These are phyloP conservation scores for Thunnus thynnus DNA, from an alignment of 2,113 vertebrate genomes.

Conservation along the genomic window DNA sequence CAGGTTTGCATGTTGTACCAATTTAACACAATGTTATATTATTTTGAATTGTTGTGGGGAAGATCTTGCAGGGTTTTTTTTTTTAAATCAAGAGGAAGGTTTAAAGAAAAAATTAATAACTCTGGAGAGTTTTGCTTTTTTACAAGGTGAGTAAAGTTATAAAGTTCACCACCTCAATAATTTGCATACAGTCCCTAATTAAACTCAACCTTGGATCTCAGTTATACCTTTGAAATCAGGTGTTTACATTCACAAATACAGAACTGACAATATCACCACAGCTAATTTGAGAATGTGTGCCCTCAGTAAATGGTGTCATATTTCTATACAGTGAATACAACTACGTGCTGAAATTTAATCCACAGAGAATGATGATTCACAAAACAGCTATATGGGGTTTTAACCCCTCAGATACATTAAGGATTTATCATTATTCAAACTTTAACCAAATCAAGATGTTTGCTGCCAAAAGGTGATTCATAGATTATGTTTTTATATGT, in stretches of 20 bases:
- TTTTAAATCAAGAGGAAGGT: too few relatives aligned
- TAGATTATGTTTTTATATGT: conserved; percentile 27
- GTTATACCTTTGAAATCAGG: conserved; percentile 14
- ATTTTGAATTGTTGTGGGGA: too few relatives aligned
- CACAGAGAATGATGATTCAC: conserved; percentile 59
- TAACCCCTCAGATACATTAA: conserved; percentile 31
- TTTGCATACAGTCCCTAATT: conserved; percentile 13
- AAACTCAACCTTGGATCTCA: not conserved
- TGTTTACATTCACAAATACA: conserved; percentile 60
- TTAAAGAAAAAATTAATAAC: too few relatives aligned
- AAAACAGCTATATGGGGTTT: conserved; percentile 38
- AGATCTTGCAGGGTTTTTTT: too few relatives aligned
- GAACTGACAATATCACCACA: conserved; percentile 46
- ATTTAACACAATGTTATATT: too few relatives aligned
- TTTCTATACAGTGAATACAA: conserved; percentile 52
- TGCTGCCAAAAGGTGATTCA: conserved; percentile 25
- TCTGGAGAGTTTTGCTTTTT: not conserved
- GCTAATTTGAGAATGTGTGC: conserved; percentile 9
- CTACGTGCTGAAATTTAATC: conserved; percentile 46
- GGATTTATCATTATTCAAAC: conserved; percentile 30
- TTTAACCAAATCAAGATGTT: conserved; percentile 22
- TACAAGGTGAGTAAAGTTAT: not conserved
- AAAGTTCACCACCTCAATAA: not conserved
- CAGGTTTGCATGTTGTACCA: too few relatives aligned
- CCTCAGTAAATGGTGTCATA: conserved; percentile 19